These are phyloP conservation scores for Microtus obscurus DNA, from an alignment of 2,797 vertebrate genomes.

Conservation along the genomic window DNA sequence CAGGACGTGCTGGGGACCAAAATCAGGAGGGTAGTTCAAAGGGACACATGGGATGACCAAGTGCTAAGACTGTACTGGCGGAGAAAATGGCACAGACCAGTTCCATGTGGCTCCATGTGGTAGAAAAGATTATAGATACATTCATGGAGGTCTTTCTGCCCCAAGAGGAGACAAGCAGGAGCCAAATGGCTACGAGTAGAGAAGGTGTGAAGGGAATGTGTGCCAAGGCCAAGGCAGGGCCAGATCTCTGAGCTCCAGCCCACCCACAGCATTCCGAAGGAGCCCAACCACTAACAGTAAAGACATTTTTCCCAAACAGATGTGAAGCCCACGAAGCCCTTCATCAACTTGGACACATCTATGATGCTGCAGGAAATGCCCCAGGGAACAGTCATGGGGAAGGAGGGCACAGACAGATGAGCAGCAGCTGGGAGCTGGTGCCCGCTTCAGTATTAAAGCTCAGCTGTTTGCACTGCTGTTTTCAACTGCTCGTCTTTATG, in stretches of 20 bases:
- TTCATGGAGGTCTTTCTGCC: background rate
- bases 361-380: background rate
- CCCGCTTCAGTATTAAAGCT: slow-evolving; percentile 47
- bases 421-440: slow-evolving; percentile 53
- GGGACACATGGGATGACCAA: background rate
- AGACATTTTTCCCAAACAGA: background rate
- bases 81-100: background rate
- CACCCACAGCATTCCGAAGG: background rate
- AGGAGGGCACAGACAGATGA: background rate
- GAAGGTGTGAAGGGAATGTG: background rate
- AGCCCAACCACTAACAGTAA: background rate
- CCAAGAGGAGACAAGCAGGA: background rate
- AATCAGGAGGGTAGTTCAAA: background rate
- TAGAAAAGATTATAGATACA: background rate
- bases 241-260: background rate
- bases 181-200: background rate
- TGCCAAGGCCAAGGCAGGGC: background rate
- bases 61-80: background rate
- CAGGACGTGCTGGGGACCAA: background rate
- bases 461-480: background rate
- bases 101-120: background rate
- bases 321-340: slow-evolving; percentile 7
- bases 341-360: background rate
- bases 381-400: slow-evolving; percentile 18
- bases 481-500: slow-evolving; percentile 58